Conservation (phyloP, 2,888 invertebrate species). For the Ophonus ardosiacus region DNA sequence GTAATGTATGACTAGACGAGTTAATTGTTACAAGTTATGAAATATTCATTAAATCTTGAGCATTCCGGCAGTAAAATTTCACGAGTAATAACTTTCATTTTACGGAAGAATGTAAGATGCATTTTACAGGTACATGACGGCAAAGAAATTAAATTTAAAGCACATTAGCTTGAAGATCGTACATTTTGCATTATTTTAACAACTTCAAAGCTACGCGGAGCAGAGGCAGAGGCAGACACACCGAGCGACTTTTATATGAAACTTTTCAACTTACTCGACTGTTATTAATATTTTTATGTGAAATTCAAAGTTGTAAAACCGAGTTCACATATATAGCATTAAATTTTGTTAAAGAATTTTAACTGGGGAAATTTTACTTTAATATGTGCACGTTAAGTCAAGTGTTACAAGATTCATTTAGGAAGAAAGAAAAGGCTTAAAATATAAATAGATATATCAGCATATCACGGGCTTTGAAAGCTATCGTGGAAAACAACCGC, state of each 20-base stretch:
- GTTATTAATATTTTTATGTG: slow-evolving; percentile 30
- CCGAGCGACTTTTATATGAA: background rate
- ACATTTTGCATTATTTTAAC: slow-evolving; percentile 45
- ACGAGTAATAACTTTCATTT: slow-evolving; percentile 11
- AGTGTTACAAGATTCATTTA: too few species aligned
- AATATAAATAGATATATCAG: too few species aligned
- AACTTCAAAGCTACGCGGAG: slow-evolving; percentile 6
- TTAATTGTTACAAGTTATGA: background rate
- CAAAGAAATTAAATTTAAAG: slow-evolving; percentile 34
- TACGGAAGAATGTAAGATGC: slow-evolving; percentile 7
- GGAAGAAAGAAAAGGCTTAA: too few species aligned
- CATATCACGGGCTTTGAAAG: too few species aligned
- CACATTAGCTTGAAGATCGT: slow-evolving; percentile 19
- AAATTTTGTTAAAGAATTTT: background rate
- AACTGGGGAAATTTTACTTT: background rate
- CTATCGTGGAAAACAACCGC: too few species aligned
- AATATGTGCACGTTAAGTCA: background rate
- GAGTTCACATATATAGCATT: background rate
- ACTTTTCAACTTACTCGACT: slow-evolving; percentile 11
- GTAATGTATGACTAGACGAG: background rate
- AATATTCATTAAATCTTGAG: background rate
- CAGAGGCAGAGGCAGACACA: background rate
- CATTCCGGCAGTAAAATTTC: background rate
- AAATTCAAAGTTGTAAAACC: background rate
- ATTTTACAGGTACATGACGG: slow-evolving; percentile 19